phyloP scores from a whole-genome alignment of 1,140 invertebrate genomes.

The Bacillus rossius region DNA sequence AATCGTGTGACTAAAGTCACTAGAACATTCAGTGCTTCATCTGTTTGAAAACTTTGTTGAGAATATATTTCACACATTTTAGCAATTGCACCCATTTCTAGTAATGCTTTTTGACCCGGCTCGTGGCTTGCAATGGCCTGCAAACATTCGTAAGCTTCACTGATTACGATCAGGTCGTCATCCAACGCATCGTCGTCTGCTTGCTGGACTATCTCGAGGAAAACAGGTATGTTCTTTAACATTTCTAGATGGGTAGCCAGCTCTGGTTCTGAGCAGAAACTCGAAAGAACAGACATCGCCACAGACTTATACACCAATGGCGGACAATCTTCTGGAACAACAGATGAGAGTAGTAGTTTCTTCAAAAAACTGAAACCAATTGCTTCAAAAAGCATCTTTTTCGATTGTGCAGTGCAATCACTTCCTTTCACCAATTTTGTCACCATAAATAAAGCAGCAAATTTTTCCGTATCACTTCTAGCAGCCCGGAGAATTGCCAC shows the following conservation, averaged over 20 bases:
- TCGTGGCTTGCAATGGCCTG: conserved; percentile 67
- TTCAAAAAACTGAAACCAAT: conserved; percentile 82
- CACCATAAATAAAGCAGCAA: conserved; percentile 85
- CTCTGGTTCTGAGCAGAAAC: conserved; percentile 73
- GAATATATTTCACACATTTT: conserved; percentile 81
- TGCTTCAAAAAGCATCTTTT: conserved; percentile 78
- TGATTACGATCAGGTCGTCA: conserved; percentile 81
- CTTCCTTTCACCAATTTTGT: conserved; percentile 79
- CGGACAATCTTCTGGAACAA: conserved; percentile 75
- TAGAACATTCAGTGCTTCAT: conserved; percentile 74
- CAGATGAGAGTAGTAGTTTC: conserved; percentile 65
- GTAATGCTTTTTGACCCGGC: conserved; percentile 66
- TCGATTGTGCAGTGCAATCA: conserved; percentile 62
- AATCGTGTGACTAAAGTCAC: conserved; percentile 62
- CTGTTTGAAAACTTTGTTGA: conserved; percentile 79
- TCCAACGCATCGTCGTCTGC: conserved; percentile 71
- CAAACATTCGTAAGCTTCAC: conserved; percentile 79
- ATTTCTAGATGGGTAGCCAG: conserved; percentile 75
- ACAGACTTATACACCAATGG: conserved; percentile 85
- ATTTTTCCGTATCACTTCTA: conserved; percentile 82
- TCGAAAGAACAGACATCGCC: conserved; percentile 74
- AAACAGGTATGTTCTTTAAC: conserved; percentile 69
- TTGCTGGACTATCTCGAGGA: conserved; percentile 74
- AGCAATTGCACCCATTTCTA: conserved; percentile 66
- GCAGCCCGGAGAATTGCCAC: conserved; percentile 68